Evolutionary conservation across 2,113 vertebrate species (phyloP), one percentile per base, ranked within the genome.

Genomic region (Triplophysa tibetana): DNA sequence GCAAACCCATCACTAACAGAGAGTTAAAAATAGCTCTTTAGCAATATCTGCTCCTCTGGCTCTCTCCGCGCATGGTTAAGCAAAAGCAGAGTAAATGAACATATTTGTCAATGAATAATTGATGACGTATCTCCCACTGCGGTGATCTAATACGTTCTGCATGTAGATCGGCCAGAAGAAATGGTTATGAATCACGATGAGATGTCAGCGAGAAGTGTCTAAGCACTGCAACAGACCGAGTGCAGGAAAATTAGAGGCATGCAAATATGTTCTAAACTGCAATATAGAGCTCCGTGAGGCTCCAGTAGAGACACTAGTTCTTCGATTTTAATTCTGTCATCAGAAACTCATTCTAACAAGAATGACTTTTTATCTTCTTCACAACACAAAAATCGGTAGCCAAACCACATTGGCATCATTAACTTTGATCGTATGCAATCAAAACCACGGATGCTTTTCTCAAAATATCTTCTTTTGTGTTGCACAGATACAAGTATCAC

Each of bases 41-140:
- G 33, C 38, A 78, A 81, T 81, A 33, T 70, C 29, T 19, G 13
- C 41, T 65, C 38, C 43, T 66, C 56, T 52, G 17, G 58, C 65
- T 75, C 41, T 56, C 67, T 70, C 41, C 60, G 4, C 3, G 64
- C 41, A 50, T 68, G 76, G 52, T 73, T 75, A 73, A 60, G 80
- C 65, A 70, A 63, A 76, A 70, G 67, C 58, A 52, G 61, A 82
- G 73, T 81, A 82, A 82, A 82, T 72, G 80, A 84, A 79, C 10
- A 60, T 70, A 72, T 73, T 84, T 84, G 79, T 79, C 70, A 73
- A 70, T 84, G 83, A 84, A 84, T 82, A 79, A 84, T 84, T 84
- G 80, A 84, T 82, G 70, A 67, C 41, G 5, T 54, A 69, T 79
- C 60, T 82, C 65, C 80, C 41, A 45, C 58, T 72, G 65, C 70